A percentile compares a stretch with the other conserved stretches of the same genome.
Evolutionary conservation across 2,113 vertebrate genomes (phyloP).

Genomic region (Egretta garzetta): DNA sequence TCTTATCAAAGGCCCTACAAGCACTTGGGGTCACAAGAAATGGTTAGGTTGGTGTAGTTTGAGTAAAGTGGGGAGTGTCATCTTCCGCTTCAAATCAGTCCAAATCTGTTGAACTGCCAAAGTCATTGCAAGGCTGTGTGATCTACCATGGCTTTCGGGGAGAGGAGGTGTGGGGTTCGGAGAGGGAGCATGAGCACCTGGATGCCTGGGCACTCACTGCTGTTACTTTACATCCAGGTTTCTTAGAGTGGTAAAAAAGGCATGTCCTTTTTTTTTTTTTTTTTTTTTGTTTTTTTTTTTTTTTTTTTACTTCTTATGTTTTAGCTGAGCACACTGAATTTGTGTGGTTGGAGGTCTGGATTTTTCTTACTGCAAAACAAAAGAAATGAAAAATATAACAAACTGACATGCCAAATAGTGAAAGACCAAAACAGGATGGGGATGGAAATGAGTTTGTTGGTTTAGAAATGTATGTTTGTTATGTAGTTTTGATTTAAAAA

Average conservation of each 20-base stretch:
- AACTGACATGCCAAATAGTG: neutral
- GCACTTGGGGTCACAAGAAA: neutral
- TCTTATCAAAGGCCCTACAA: neutral
- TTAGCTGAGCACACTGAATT: neutral
- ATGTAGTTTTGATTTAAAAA: neutral
- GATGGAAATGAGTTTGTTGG: neutral
- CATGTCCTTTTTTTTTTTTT: neutral
- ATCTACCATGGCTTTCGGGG: neutral
- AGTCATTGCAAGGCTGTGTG: neutral
- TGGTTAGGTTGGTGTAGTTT: neutral
- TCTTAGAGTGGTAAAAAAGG: neutral
- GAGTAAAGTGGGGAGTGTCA: neutral
- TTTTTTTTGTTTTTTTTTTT: neutral
- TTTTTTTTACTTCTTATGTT: neutral
- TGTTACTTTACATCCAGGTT: neutral
- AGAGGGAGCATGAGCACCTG: fast-evolving
- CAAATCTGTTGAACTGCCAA: neutral
- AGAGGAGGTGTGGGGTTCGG: neutral
- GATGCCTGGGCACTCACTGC: neutral
- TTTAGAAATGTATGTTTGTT: neutral
- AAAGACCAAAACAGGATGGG: neutral
- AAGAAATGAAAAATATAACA: slow-evolving; percentile 15
- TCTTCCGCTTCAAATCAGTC: neutral
- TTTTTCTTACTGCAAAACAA: slow-evolving; percentile 36
- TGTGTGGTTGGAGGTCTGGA: slow-evolving; percentile 24